These are phyloP conservation scores for Oikopleura albicans DNA, from an alignment of 23 tunicate species.

Conservation along the genomic window DNA sequence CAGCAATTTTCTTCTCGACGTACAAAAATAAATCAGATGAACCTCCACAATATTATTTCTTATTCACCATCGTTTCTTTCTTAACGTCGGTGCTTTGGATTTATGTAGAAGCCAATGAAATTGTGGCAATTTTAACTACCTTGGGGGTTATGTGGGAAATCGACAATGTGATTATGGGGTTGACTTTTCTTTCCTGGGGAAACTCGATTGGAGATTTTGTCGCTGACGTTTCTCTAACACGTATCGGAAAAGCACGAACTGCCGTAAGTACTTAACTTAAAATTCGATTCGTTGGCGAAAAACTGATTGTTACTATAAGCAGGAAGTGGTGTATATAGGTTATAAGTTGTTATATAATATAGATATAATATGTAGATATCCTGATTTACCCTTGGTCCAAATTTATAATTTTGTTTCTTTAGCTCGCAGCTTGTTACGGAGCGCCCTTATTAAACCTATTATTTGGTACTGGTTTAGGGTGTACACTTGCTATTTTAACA, in stretches of 20 bases:
- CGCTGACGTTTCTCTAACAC: background rate
- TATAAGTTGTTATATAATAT: background rate
- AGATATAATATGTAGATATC: background rate
- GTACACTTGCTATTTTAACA: background rate
- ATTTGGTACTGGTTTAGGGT: background rate
- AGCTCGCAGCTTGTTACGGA: background rate
- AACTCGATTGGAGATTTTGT: conserved; percentile 5
- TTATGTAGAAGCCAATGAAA: background rate
- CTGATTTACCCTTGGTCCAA: background rate
- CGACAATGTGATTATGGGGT: conserved; percentile 5
- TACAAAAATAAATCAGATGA: background rate
- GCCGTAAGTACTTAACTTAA: conserved; percentile 12
- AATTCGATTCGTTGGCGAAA: background rate
- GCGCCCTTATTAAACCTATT: background rate
- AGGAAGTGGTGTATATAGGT: background rate
- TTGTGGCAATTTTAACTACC: background rate
- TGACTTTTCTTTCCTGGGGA: background rate
- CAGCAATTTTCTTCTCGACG: background rate
- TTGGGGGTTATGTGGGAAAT: background rate
- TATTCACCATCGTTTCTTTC: background rate
- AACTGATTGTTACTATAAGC: too few relatives aligned
- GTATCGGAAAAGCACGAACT: conserved; percentile 4
- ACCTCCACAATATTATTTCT: background rate
- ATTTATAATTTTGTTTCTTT: background rate
- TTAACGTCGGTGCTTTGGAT: background rate